Base-by-base conservation (phyloP, 35 echinoderm and acorn worm species). In the Amphiura filiformis region DNA sequence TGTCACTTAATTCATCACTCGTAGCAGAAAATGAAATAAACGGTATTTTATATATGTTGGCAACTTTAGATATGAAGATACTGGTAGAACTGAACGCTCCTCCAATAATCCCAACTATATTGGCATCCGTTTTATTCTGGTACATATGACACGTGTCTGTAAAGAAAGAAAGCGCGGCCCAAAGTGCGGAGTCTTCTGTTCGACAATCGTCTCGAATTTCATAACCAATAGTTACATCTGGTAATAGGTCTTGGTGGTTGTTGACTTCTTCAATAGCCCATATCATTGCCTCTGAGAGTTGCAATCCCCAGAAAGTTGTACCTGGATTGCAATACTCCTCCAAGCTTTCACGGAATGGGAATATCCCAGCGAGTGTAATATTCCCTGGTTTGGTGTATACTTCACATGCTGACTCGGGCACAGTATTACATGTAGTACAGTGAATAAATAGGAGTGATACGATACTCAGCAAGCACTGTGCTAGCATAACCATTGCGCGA, bases 221-320 rank as follows among this genome's bases (percentile, higher is more conserved):
- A 39, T 76, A 90, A 18, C 88, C 88, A 33, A 90, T 82, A 36
- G 88, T 90, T 28, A 90, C 31, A 32, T 82, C 75, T 36, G 61
- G 56, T 35, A 90, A 40, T 13, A 90, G 35, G 75, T 81, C 79
- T 12, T 39, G 7, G n/a, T 57, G 79, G 0, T 64, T 34, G 57
- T 90, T 90, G 52, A 90, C 47, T 61, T 83, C 36, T 13, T 90
- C 56, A 23, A 90, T 90, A 1, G 80, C 88, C 13, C 41, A 90
- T 1, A 90, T 40, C 56, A 90, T 61, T 9, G 56, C 80, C 37
- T 82, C 88, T 1, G 56, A 37, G 13, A 65, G 34, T 32, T 90
- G 40, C 35, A 90, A 65, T 23, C 32, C 83, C 83, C 83, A 85
- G 13, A 15, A 47, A 12, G 38, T 47, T 32, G 37, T 38, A 23